Base-by-base conservation (phyloP, 2,797 vertebrate genomes). In the Acanthurus leucopareius region DNA sequence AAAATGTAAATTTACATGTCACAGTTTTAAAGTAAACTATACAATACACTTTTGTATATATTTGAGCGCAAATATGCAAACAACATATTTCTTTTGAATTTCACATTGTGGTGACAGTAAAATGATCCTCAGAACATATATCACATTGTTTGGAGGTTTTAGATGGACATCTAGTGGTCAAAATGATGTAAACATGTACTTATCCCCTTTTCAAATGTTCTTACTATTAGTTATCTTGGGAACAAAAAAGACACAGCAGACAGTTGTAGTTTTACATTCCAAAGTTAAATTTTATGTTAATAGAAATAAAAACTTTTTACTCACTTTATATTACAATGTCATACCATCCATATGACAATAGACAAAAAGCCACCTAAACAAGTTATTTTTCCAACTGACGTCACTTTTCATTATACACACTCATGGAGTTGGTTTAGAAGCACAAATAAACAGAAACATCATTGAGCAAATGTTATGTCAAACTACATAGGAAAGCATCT, bases 281-380 rank as follows among this genome's bases (percentile, higher is more conserved):
- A 94, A 94, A 93, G 90, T 91, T 92, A 94, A 86, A 91, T 81
- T 94, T 94, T 94, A 93, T 94, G 88, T 92, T 88, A 95, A 86
- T 90, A 91, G 84, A 92, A 93, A 92, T 91, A 91, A 92, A 92
- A 85, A 79, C 69, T 65, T 88, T 88, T 76, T 66, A 90, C 74
- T 84, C 69, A 89, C 81, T 85, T 87, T 94, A 92, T 90, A 86
- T 92, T 93, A 93, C 91, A 93, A 75, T 81, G 73, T 84, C 85
- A 81, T 88, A 85, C 81, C 80, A 82, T 88, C 77, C 82, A 86
- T 87, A 88, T 85, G 88, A 89, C 78, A 77, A 89, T 54, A 82
- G 79, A 88, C 79, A 88, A 82, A 83, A 84, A 79, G 74, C 75
- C 79, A 91, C 76, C 63, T 78, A 80, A 54, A 85, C 82, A 40